Conservation (phyloP, 2,113 vertebrate genomes). For the Caranx ignobilis region DNA sequence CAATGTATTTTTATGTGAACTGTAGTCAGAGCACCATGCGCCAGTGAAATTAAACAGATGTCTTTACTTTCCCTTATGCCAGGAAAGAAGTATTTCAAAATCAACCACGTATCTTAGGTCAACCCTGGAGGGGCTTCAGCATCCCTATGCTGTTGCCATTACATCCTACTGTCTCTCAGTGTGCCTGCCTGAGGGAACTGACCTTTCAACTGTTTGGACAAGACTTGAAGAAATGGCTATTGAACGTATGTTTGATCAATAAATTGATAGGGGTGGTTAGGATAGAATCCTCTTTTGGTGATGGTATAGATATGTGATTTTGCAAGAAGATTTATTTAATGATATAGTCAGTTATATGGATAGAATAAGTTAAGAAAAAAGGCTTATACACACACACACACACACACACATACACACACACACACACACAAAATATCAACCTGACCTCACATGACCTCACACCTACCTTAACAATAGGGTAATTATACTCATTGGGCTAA, state of each 20-base stretch:
- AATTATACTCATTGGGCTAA: no score
- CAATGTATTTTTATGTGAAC: no score
- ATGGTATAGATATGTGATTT: background rate
- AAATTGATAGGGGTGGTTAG: background rate
- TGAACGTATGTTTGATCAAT: conserved; percentile 56
- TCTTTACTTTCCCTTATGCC: conserved; percentile 1
- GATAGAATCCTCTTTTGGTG: background rate
- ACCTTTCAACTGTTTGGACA: conserved; percentile 66
- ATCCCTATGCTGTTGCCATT: conserved; percentile 83
- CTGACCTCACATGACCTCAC: no score
- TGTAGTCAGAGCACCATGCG: no score
- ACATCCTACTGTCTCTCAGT: conserved; percentile 85
- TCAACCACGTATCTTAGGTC: conserved; percentile 78
- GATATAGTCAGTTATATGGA: no score
- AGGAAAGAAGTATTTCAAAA: conserved; percentile 79
- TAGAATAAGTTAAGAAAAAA: no score
- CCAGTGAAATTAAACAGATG: background rate
- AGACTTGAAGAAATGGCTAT: conserved; percentile 66
- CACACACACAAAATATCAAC: no score
- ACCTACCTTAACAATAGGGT: no score
- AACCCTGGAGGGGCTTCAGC: conserved; percentile 65
- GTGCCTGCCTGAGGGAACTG: conserved; percentile 58
- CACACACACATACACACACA: no score
- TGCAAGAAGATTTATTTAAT: background rate
- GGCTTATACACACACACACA: no score